Evolutionary conservation across 2,113 vertebrate species (phyloP).

Genomic region (Anser cygnoides): DNA sequence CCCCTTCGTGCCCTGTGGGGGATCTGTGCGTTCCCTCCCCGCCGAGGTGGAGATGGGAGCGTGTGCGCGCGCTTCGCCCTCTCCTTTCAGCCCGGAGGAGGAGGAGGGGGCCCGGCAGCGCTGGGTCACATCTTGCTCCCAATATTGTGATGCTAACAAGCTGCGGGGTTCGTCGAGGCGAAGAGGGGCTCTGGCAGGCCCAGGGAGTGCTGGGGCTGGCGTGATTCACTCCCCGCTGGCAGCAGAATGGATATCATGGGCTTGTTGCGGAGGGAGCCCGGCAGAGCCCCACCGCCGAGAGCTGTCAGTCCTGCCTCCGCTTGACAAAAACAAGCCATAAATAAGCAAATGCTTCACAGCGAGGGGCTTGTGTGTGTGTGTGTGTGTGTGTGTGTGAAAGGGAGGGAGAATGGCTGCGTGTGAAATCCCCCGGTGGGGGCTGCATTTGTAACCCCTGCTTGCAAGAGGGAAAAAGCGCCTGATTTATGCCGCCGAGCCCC

Average conservation of each 20-base stretch:
- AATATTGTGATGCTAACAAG: constrained; percentile 76
- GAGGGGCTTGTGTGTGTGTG: neutral
- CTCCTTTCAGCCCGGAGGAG: constrained; percentile 15
- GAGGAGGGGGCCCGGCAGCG: constrained; percentile 53
- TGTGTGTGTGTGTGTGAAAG: neutral
- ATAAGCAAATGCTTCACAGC: constrained; percentile 72
- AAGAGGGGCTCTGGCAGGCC: neutral
- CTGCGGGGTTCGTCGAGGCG: constrained; percentile 52
- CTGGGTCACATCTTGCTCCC: constrained; percentile 69
- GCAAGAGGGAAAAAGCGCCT: neutral
- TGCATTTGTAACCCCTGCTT: constrained; percentile 10
- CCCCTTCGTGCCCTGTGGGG: constrained; percentile 47
- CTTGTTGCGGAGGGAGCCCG: constrained; percentile 73
- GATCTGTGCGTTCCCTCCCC: constrained; percentile 27
- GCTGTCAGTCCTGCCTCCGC: constrained; percentile 72
- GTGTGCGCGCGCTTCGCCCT: constrained; percentile 4
- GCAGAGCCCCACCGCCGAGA: constrained; percentile 70
- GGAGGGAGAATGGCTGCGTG: neutral
- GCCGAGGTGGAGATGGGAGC: neutral
- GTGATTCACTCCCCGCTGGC: constrained; percentile 66
- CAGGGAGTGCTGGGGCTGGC: constrained; percentile 18
- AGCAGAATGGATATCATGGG: constrained; percentile 75
- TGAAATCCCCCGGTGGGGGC: neutral
- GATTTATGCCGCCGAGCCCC: neutral
- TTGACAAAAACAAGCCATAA: constrained; percentile 71